These are phyloP conservation scores for Pseudomyrmex dendroicus DNA, from an alignment of 1,140 invertebrate genomes.

Conservation along the genomic window DNA sequence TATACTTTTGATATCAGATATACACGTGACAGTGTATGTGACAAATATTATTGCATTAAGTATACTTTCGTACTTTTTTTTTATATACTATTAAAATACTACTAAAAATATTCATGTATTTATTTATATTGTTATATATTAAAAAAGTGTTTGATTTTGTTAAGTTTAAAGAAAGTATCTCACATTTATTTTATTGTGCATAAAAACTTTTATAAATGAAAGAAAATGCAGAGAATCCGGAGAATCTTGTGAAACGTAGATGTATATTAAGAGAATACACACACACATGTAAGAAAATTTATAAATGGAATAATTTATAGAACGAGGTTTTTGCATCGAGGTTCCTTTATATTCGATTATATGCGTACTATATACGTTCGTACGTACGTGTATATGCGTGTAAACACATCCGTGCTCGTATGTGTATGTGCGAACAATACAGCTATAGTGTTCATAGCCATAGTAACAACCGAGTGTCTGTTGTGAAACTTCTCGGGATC, in stretches of 20 bases:
- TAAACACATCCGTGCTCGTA: not conserved
- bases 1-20: too few species aligned
- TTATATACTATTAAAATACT: too few species aligned
- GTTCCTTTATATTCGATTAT: constrained; percentile 36
- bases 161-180: not conserved
- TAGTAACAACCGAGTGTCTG: too few species aligned
- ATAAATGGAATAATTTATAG: constrained; percentile 38
- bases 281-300: constrained; percentile 28
- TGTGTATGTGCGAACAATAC: not conserved
- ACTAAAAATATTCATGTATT: too few species aligned
- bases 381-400: not conserved
- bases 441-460: too few species aligned
- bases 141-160: not conserved
- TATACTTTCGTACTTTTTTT: too few species aligned
- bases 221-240: constrained; percentile 24
- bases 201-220: constrained; percentile 36
- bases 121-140: not conserved
- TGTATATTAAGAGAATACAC: not conserved
- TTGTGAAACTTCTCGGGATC: too few species aligned
- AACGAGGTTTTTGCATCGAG: constrained; percentile 29
- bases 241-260: not conserved
- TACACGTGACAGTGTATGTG: too few species aligned
- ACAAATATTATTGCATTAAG: too few species aligned
- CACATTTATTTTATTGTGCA: not conserved
- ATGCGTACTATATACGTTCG: not conserved